These are phyloP conservation scores for Drosophila subquinaria DNA, from an alignment of 2,888 invertebrate species.

Conservation along the genomic window DNA sequence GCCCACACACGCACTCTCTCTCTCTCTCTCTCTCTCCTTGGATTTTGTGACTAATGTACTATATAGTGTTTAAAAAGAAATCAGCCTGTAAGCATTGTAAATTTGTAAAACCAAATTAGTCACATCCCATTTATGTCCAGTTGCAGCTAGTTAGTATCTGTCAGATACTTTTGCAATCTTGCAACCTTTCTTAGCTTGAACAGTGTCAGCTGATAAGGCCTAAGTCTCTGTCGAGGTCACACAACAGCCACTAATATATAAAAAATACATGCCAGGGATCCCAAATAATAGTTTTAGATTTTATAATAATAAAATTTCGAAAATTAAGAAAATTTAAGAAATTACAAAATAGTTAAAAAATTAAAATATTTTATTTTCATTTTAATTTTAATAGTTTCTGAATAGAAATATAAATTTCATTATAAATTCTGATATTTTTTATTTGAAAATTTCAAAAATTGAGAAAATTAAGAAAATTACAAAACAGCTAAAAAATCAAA, in stretches of 20 bases:
- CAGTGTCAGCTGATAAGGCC: slow-evolving; percentile 14
- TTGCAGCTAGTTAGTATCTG: slow-evolving; percentile 28
- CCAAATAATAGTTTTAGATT: background rate
- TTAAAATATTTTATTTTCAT: no score
- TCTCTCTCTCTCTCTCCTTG: slow-evolving; percentile 3
- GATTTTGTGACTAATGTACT: slow-evolving; percentile 33
- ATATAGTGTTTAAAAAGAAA: slow-evolving; percentile 9
- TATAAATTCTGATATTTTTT: no score
- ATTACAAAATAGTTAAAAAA: no score
- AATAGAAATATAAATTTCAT: no score
- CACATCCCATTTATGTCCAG: slow-evolving; percentile 35
- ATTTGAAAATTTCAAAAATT: no score
- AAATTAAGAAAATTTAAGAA: no score
- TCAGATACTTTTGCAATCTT: slow-evolving; percentile 14
- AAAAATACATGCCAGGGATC: background rate
- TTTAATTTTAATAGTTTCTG: no score
- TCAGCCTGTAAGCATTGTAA: slow-evolving; percentile 22
- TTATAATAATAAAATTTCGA: background rate
- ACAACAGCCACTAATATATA: background rate
- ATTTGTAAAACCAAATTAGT: slow-evolving; percentile 56
- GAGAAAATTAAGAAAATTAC: no score
- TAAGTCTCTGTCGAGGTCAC: slow-evolving; percentile 25
- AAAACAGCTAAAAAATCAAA: no score
- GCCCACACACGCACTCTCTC: slow-evolving; percentile 1
- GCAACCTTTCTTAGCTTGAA: background rate